Percentiles rank a stretch among this genome's conserved stretches.
phyloP scores from a whole-genome alignment of 2,797 vertebrate species.

The Tamandua tetradactyla region DNA sequence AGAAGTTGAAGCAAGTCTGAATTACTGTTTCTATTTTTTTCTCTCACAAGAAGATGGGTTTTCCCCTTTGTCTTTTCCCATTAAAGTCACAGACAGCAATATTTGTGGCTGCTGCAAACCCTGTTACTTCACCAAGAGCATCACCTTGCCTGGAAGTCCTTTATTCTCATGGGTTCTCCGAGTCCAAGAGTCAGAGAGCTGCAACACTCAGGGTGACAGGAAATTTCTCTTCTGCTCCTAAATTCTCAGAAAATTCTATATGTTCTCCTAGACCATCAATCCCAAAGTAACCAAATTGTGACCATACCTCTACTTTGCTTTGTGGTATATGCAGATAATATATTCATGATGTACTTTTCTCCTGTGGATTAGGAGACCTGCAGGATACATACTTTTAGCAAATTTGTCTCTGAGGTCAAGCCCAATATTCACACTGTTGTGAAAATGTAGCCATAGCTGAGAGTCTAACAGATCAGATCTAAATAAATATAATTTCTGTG shows the following conservation, averaged over 20 bases:
- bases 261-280: not conserved
- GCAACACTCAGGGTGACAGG: not conserved
- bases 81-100: not conserved
- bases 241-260: not conserved
- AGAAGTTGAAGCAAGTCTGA: not conserved
- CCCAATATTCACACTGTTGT: not conserved
- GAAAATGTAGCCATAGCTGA: not conserved
- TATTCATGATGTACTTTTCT: not conserved
- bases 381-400: not conserved
- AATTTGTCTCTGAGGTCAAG: not conserved
- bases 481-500: not conserved
- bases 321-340: not conserved
- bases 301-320: not conserved
- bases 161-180: not conserved
- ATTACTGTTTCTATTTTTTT: not conserved
- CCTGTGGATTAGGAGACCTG: no score
- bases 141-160: not conserved
- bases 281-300: not conserved
- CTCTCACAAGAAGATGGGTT: not conserved
- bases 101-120: not conserved
- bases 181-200: not conserved
- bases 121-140: accelerated
- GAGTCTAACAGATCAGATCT: not conserved
- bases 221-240: not conserved
- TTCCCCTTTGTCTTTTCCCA: not conserved